A percentile compares a stretch with the other conserved stretches of the same genome.
Conservation (phyloP, 2,113 vertebrate species). For the Rallus limicola region DNA sequence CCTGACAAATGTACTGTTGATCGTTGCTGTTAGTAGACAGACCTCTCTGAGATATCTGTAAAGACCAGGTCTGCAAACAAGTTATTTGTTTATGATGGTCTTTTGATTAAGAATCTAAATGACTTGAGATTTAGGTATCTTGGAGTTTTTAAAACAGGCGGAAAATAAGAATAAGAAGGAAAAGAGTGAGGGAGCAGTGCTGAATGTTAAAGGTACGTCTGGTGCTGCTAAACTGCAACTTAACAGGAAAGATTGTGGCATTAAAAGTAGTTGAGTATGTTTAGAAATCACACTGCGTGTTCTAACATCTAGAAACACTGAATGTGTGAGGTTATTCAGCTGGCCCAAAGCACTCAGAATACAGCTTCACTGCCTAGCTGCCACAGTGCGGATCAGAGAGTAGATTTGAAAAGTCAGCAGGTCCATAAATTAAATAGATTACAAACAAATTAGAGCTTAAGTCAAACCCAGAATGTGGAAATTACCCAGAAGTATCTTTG, state of each 20-base stretch:
- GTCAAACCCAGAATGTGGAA: not conserved
- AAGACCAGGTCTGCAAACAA: not conserved
- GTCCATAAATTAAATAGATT: not conserved
- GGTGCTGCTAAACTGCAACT: not conserved
- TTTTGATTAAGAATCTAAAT: not conserved
- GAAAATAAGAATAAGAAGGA: no score
- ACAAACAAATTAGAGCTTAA: not conserved
- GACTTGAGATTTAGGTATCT: not conserved
- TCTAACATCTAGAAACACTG: not conserved
- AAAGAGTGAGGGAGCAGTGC: not conserved
- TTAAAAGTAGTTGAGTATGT: not conserved
- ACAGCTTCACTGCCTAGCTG: not conserved
- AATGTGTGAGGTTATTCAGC: not conserved
- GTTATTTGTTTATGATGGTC: not conserved
- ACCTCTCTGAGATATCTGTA: not conserved
- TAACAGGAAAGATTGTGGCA: not conserved
- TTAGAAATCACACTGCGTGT: not conserved
- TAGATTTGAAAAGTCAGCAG: fast-evolving
- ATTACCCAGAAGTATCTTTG: not conserved
- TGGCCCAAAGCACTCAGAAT: not conserved
- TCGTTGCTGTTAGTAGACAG: not conserved
- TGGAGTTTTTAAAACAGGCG: not conserved
- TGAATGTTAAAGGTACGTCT: not conserved
- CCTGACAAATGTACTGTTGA: not conserved
- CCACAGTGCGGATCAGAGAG: not conserved